Base-by-base conservation (phyloP, 2,113 vertebrate species). In the Himantopus leucocephalus region DNA sequence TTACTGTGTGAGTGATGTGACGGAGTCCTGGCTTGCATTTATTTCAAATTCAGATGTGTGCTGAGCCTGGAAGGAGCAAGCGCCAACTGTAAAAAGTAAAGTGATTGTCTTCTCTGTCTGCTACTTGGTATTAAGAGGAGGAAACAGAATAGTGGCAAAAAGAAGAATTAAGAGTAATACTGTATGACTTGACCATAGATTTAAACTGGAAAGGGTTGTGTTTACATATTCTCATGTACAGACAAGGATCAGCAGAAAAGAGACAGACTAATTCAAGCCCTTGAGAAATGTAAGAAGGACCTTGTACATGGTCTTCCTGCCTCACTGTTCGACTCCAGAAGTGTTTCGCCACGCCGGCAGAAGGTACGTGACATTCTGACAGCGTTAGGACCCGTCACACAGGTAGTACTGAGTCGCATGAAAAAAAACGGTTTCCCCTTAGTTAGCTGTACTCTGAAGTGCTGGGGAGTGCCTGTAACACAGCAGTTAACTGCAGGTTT, bases 191-290 rank as follows among this genome's bases (percentile, higher is more conserved):
- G 43, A 75, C 32, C 34, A 39, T 9, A 68, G 45, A 48, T 74
- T 87, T 87, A 41, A 71, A 63, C 19, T 77, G 60, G 23, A 72
- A 91, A 78, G 27, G 12, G 47, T 62, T 85, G 35, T 66, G 66
- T 70, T 96, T 90, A 66, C 27, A 10, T 88, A 34, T 93, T 86
- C 88, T 21, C 37, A 43, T 96, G 72, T 80, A 81, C 72, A 98
- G 96, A 94, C 75, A 92, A 92, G 43, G 97, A 98, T 88, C 94
- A 96, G 66, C 81, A 97, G 92, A 97, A 91, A 59, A 98, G 95
- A 96, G 88, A 94, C 52, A 97, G 89, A 62, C 68, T 96, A 41
- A 96, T 96, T 66, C 71, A 92, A 96, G 93, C 64, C 39, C 64
- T 97, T 79, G 71, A 94, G 53, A 97, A 94, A 81, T 58, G 71